Evolutionary conservation across 2,888 invertebrate species (phyloP).

Genomic region (Anorthoa munda): DNA sequence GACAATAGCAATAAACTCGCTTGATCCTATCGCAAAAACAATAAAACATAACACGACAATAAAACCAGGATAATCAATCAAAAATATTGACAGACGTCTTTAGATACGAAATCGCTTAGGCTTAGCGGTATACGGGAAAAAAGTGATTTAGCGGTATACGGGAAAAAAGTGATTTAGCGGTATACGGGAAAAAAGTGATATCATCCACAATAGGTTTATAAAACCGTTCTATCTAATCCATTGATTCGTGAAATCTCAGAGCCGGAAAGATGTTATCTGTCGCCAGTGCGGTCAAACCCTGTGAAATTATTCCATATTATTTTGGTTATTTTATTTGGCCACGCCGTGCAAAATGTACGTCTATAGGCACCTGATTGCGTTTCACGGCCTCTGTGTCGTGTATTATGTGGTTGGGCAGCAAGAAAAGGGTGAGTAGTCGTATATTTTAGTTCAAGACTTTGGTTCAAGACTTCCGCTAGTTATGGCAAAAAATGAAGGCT

Average conservation of each 20-base stretch:
- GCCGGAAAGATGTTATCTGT: conserved; percentile 68
- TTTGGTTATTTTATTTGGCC: conserved; percentile 58
- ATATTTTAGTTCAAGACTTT: background rate
- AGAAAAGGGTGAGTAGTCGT: conserved; percentile 68
- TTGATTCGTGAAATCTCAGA: conserved; percentile 60
- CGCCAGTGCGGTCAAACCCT: conserved; percentile 55
- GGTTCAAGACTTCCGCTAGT: too few relatives aligned
- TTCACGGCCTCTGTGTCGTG: conserved; percentile 46
- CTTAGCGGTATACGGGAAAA: conserved; percentile 34
- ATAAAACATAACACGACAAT: conserved; percentile 22
- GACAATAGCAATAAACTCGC: conserved; percentile 4
- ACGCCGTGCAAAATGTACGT: conserved; percentile 62
- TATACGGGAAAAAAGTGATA: conserved; percentile 35
- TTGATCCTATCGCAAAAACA: conserved; percentile 6
- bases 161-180: too few relatives aligned
- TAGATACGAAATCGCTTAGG: conserved; percentile 42
- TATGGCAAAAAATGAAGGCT: background rate
- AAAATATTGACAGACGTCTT: conserved; percentile 46
- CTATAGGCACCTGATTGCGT: conserved; percentile 50
- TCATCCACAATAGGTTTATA: conserved; percentile 31
- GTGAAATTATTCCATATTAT: conserved; percentile 64
- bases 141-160: too few relatives aligned
- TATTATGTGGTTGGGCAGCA: conserved; percentile 54
- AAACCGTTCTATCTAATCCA: conserved; percentile 50
- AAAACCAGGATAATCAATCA: conserved; percentile 38